Percentiles rank a stretch among this genome's conserved stretches.
Evolutionary conservation across 2,797 vertebrate genomes (phyloP).

Genomic region (Syngnathus acus): DNA sequence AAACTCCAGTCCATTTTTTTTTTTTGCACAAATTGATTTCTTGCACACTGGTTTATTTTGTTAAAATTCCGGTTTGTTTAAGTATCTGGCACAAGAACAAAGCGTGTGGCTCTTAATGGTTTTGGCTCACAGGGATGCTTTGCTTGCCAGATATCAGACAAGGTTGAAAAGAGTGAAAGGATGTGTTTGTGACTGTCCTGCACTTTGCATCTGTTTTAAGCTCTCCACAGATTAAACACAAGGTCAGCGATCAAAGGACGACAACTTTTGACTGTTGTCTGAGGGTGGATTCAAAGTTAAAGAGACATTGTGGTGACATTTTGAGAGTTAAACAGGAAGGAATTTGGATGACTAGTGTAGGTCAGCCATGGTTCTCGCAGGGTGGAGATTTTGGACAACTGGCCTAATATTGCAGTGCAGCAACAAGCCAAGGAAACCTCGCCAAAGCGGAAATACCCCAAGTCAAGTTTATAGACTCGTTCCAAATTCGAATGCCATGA

Average conservation of each 20-base stretch:
- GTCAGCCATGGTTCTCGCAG: slow-evolving; percentile 9
- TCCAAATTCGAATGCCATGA: slow-evolving; percentile 16
- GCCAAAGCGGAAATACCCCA: slow-evolving; percentile 4
- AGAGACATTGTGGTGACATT: neutral
- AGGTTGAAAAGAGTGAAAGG: slow-evolving; percentile 1
- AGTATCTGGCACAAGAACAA: slow-evolving; percentile 6
- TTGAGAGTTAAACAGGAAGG: slow-evolving; percentile 5
- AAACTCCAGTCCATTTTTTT: neutral
- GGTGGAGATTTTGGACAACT: slow-evolving; percentile 1
- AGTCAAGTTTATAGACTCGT: slow-evolving; percentile 9
- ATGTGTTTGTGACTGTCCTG: neutral
- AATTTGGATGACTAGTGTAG: slow-evolving; percentile 4
- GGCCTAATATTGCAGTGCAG: slow-evolving; percentile 9
- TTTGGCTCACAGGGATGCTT: neutral
- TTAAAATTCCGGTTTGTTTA: neutral
- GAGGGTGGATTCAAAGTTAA: neutral
- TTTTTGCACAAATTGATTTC: neutral
- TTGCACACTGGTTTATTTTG: neutral
- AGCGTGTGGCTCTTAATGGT: neutral
- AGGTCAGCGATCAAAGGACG: neutral
- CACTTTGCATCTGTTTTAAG: neutral
- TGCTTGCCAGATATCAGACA: neutral
- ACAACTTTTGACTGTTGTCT: neutral
- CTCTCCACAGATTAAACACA: neutral
- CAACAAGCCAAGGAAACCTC: slow-evolving; percentile 9